phyloP scores from a whole-genome alignment of 2,888 invertebrate genomes.

The Morpho helenor region DNA sequence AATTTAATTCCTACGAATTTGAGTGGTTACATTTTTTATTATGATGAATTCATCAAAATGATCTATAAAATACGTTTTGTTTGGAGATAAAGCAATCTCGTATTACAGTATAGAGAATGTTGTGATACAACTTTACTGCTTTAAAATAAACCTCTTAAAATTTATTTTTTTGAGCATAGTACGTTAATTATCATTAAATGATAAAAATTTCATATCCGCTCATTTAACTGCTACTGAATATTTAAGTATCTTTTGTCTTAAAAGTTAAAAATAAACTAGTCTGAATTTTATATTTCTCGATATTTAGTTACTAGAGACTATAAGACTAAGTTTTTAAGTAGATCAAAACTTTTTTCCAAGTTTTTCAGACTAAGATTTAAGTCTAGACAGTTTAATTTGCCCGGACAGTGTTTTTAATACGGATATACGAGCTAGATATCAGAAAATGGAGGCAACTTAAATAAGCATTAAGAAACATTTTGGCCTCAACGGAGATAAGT shows the following conservation, averaged over 20 bases:
- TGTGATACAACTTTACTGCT: too few species aligned
- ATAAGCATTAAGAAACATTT: slow-evolving; percentile 75
- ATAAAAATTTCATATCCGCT: too few species aligned
- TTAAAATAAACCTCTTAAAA: too few species aligned
- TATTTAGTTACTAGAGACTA: background rate
- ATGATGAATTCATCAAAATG: slow-evolving; percentile 25
- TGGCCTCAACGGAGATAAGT: slow-evolving; percentile 66
- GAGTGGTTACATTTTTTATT: slow-evolving; percentile 28
- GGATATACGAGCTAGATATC: slow-evolving; percentile 35
- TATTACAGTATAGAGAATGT: too few species aligned
- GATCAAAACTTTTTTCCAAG: slow-evolving; percentile 2
- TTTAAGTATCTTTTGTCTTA: too few species aligned
- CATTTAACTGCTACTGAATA: too few species aligned
- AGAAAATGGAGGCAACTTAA: slow-evolving; percentile 70
- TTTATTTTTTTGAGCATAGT: too few species aligned
- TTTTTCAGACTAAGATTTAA: slow-evolving; percentile 31
- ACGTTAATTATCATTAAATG: too few species aligned
- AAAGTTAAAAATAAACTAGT: too few species aligned
- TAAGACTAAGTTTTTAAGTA: background rate
- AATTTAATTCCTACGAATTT: slow-evolving; percentile 40
- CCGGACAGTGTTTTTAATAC: slow-evolving; percentile 14
- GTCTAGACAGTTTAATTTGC: slow-evolving; percentile 36
- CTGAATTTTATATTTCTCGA: too few species aligned
- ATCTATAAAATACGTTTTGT: slow-evolving; percentile 4
- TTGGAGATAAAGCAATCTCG: too few species aligned